Percentiles rank a stretch among this genome's conserved stretches.
phyloP scores from a whole-genome alignment of 2,113 vertebrate species.

The Lamprotornis superbus region DNA sequence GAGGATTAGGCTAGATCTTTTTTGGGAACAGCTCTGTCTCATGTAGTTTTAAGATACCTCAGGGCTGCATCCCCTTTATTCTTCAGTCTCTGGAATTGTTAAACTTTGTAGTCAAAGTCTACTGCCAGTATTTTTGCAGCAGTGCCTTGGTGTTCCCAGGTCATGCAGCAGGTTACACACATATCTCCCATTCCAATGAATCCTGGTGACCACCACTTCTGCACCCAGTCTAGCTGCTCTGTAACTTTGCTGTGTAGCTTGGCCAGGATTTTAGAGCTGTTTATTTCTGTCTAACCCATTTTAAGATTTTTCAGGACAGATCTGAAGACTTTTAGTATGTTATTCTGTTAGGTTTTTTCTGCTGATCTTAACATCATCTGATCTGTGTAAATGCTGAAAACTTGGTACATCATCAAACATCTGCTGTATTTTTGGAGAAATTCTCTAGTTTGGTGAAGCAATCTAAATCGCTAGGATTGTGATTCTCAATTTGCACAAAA shows the following conservation, averaged over 20 bases:
- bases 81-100: neutral
- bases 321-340: constrained; percentile 4
- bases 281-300: neutral
- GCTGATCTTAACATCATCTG: constrained; percentile 40
- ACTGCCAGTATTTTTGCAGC: neutral
- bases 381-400: constrained; percentile 43
- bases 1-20: neutral
- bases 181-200: neutral
- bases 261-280: neutral
- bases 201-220: neutral
- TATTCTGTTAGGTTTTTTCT: neutral
- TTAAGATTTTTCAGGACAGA: neutral
- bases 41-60: neutral
- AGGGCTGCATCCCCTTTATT: neutral
- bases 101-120: neutral
- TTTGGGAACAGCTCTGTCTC: neutral
- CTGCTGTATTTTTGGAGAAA: constrained; percentile 43
- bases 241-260: neutral
- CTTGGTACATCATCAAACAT: constrained; percentile 44
- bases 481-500: constrained; percentile 49
- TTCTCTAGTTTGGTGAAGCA: constrained; percentile 15
- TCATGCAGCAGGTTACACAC: neutral
- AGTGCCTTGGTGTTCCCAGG: neutral
- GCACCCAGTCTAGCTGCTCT: neutral
- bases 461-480: constrained; percentile 31